A percentile compares a stretch with the other conserved stretches of the same genome.
Evolutionary conservation across 1,140 invertebrate genomes (phyloP).

Genomic region (Hydropsyche tenuis): DNA sequence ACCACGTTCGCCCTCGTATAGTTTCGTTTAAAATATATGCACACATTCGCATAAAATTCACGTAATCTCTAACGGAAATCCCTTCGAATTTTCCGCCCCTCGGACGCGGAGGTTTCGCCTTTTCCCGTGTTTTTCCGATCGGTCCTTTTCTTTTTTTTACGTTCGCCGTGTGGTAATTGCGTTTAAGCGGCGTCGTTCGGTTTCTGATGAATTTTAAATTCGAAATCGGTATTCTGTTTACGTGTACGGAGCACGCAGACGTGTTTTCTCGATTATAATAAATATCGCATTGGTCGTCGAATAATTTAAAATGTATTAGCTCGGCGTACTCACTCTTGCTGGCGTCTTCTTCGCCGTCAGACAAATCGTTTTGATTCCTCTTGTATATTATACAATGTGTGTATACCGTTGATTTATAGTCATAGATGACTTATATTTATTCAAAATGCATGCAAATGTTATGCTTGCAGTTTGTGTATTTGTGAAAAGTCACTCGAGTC

Average conservation of each 20-base stretch:
- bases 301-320: slow-evolving; percentile 28
- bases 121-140: too few species aligned
- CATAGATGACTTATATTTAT: too few species aligned
- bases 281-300: background rate
- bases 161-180: too few species aligned
- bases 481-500: too few species aligned
- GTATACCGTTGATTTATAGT: background rate
- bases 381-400: background rate
- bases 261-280: background rate
- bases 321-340: background rate
- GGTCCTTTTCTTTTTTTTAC: too few species aligned
- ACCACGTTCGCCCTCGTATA: background rate
- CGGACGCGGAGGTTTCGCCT: too few species aligned
- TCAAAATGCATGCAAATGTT: too few species aligned
- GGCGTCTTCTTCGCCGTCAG: background rate
- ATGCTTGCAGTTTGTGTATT: too few species aligned
- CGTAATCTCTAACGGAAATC: too few species aligned
- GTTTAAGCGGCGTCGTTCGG: too few species aligned
- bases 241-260: background rate
- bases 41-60: too few species aligned
- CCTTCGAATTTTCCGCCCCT: too few species aligned
- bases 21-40: background rate
- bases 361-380: background rate
- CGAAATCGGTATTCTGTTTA: background rate
- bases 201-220: background rate